A percentile compares a stretch with the other conserved stretches of the same genome.
These are phyloP conservation scores for Anthopleura xanthogrammica DNA, from an alignment of 92 coral and sea anemone genomes.

Conservation along the genomic window DNA sequence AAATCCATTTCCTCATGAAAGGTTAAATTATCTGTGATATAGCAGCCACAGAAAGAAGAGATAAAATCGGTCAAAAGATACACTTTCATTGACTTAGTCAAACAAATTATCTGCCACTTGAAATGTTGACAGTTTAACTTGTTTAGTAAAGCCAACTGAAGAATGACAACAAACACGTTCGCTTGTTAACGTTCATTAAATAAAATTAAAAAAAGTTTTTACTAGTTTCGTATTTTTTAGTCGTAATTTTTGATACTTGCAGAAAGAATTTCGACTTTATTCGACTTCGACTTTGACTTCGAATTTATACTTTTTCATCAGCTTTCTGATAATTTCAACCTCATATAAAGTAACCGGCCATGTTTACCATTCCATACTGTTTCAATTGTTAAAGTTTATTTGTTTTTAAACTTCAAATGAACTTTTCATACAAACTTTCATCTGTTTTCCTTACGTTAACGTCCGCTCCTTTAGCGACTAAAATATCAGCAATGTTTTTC, in stretches of 20 bases:
- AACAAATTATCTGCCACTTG: not conserved
- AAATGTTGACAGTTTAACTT: not conserved
- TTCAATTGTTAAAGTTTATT: not conserved
- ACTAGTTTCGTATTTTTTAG: too few relatives aligned
- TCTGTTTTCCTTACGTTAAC: slow-evolving; percentile 58
- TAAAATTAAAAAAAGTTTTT: too few relatives aligned
- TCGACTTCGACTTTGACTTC: not conserved
- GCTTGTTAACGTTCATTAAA: not conserved
- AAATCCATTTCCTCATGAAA: not conserved
- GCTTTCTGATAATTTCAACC: not conserved
- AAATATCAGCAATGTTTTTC: slow-evolving; percentile 47
- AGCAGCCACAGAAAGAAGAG: not conserved
- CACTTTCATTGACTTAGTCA: not conserved
- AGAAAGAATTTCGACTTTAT: too few relatives aligned
- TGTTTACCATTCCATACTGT: not conserved
- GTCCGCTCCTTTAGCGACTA: slow-evolving; percentile 70
- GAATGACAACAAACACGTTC: not conserved
- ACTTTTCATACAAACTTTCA: not conserved
- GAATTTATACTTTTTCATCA: not conserved
- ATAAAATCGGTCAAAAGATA: not conserved
- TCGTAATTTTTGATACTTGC: too few relatives aligned
- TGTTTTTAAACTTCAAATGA: not conserved
- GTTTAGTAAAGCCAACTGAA: not conserved
- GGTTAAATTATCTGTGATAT: not conserved
- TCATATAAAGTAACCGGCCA: not conserved